Evolutionary conservation across 2,797 vertebrate species (phyloP).

Genomic region (Falco novaeseelandiae): DNA sequence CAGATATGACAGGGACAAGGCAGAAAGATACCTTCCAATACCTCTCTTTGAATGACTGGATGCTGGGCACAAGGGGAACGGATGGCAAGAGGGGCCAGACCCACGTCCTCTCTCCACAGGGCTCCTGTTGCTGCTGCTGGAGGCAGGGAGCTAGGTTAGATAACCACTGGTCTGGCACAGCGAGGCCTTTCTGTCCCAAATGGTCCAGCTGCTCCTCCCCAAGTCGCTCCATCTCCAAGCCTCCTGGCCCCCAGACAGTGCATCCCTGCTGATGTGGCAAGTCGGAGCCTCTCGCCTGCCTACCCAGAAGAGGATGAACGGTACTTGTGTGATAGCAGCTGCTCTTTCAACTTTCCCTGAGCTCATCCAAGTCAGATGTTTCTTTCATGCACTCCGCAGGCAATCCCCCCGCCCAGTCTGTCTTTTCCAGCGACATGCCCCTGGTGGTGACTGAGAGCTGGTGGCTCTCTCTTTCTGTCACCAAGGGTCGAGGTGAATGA

Average conservation of each 20-base stretch:
- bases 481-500: background rate
- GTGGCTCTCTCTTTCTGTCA: background rate
- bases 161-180: background rate
- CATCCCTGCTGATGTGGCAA: background rate
- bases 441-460: background rate
- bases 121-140: background rate
- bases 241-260: background rate
- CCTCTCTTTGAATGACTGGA: background rate
- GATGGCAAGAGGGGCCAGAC: background rate
- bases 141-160: background rate
- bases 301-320: background rate
- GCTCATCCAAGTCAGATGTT: background rate
- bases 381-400: fast-evolving
- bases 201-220: background rate
- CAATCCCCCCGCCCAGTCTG: background rate
- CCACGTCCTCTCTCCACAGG: background rate
- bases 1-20: background rate
- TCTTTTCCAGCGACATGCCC: background rate
- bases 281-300: background rate
- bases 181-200: background rate
- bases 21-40: background rate
- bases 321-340: fast-evolving
- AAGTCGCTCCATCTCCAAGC: fast-evolving
- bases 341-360: background rate
- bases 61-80: background rate